Conservation (phyloP, 2,113 vertebrate genomes). For the Falco punctatus region DNA sequence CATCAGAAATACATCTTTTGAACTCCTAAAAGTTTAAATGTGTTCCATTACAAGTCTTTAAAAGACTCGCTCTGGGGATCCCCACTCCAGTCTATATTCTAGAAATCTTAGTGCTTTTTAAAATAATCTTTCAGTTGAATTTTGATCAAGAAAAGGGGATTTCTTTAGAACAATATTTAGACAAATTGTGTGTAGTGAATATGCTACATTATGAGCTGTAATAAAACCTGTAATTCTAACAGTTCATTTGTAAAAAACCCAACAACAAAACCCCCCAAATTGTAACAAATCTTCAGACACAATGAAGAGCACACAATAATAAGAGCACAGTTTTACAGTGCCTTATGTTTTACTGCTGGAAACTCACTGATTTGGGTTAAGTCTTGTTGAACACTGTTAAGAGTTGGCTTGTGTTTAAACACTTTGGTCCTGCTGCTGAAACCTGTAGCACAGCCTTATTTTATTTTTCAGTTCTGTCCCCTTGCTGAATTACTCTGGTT, state of each 20-base stretch:
- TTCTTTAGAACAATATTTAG: not conserved
- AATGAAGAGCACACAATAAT: not conserved
- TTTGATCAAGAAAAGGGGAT: not conserved
- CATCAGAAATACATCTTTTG: not conserved
- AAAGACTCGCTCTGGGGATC: not conserved
- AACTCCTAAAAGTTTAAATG: not conserved
- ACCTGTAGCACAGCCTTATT: not conserved
- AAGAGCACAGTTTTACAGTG: rapidly evolving
- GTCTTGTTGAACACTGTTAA: not conserved
- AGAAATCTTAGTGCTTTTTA: not conserved
- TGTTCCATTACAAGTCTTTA: too few relatives aligned
- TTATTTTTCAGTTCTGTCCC: not conserved
- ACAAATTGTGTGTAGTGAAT: not conserved
- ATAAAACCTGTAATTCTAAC: not conserved
- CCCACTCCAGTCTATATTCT: not conserved
- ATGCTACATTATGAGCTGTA: not conserved
- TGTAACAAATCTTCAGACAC: not conserved
- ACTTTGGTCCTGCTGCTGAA: not conserved
- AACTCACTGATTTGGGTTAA: not conserved
- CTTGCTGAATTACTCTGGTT: not conserved
- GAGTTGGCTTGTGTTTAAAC: not conserved
- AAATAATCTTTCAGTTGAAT: not conserved
- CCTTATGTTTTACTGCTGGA: not conserved
- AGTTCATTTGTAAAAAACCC: not conserved
- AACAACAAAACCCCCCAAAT: not conserved